Evolutionary conservation across 2,888 invertebrate species (phyloP), one percentile per base, ranked within the genome.

Genomic region (Petrolisthes cinctipes): DNA sequence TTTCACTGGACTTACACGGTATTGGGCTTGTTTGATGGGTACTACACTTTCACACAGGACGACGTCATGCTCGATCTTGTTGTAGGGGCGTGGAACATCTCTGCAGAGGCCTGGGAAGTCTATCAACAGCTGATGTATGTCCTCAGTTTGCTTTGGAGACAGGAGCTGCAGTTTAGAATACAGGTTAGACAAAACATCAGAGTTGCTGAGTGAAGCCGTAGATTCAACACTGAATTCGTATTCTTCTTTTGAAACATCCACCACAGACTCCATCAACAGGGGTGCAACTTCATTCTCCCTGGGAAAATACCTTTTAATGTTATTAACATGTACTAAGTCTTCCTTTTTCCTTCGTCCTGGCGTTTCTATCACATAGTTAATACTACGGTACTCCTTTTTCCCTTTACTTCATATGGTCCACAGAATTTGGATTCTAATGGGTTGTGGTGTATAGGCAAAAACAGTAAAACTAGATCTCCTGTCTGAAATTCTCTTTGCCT

Each of bases 301-400:
- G 5, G 6, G 51, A 5, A 17, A 11, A 78, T 57, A 57, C 23
- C 14, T 57, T 57, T 81, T 81, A 20, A 80, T 53, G 14, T 54
- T n/a, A 80, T 80, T 80, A 9, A 80, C 54, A 80, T 80, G 80
- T 20, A 80, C 80, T 54, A 80, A 57, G 17, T 6, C 4, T n/a
- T 53, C 7, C 6, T n/a, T n/a, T 7, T 54, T 54, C n/a, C 54
- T 57, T 9, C 66, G 11, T 20, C 81, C 81, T 20, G 61, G 61
- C 17, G 61, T 81, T 5, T 9, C 57, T 57, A 57, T 81, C 5
- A 79, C 79, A 56, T 79, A 79, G n/a, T 79, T 51, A 11, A 78
- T 14, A 20, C 37, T n/a, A n/a, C n/a, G n/a, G n/a, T 56, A 54
- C 80, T 56, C 80, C 23, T 23, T 17, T 80, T 80, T 14, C 57